Evolutionary conservation across 2,797 vertebrate genomes (phyloP).

Genomic region (Sus cebifrons): DNA sequence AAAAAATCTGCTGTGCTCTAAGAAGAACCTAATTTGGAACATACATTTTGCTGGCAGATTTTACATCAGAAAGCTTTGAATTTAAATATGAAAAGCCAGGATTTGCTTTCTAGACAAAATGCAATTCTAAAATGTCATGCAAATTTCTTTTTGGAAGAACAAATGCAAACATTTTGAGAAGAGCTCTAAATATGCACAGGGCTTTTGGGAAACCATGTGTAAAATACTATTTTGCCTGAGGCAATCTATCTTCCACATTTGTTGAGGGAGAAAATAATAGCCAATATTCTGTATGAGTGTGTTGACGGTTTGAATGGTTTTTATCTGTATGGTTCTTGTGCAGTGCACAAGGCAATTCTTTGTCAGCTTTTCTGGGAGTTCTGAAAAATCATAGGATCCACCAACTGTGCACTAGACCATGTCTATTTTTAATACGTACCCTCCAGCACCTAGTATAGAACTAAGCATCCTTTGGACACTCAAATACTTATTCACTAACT

Average conservation of each 20-base stretch:
- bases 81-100: slow-evolving; percentile 85
- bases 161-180: slow-evolving; percentile 86
- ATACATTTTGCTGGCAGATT: slow-evolving; percentile 83
- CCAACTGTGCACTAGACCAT: slow-evolving; percentile 78
- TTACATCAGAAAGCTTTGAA: slow-evolving; percentile 84
- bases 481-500: slow-evolving; percentile 60
- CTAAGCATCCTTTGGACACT: background rate
- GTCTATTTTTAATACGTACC: slow-evolving; percentile 82
- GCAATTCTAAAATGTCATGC: slow-evolving; percentile 82
- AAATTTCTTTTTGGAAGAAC: slow-evolving; percentile 77
- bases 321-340: slow-evolving; percentile 74
- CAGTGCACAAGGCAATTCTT: slow-evolving; percentile 58
- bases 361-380: slow-evolving; percentile 79
- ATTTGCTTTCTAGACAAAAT: slow-evolving; percentile 81
- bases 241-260: slow-evolving; percentile 79
- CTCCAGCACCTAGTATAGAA: slow-evolving; percentile 68
- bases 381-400: slow-evolving; percentile 79
- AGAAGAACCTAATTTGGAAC: slow-evolving; percentile 81
- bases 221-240: slow-evolving; percentile 82
- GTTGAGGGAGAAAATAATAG: slow-evolving; percentile 79
- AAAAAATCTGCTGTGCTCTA: slow-evolving; percentile 61
- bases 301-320: slow-evolving; percentile 75
- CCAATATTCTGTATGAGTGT: slow-evolving; percentile 79
- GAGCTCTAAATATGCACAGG: slow-evolving; percentile 76
- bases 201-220: slow-evolving; percentile 80